Base-by-base conservation (phyloP, 2,888 invertebrate genomes). In the Watsonalla binaria region DNA sequence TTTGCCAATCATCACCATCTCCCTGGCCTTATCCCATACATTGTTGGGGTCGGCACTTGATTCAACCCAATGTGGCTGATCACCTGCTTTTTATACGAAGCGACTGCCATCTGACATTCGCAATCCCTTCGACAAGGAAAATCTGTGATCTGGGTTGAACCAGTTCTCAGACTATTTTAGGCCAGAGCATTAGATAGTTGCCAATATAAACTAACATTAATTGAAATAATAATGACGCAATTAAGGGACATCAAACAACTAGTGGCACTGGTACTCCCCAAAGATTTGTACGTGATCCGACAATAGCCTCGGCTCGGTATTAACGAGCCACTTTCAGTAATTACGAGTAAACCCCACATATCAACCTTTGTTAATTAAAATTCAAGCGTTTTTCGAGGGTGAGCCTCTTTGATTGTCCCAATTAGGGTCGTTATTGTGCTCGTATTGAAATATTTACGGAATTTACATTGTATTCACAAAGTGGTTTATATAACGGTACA, bases 221-320 rank as follows among this genome's bases (percentile, higher is more conserved):
- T 51, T 45, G 37, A 52, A 53, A 39, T 45, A 11, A 39, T 52
- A 45, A 33, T 13, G 13, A 50, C 53, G 55, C 53, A 58, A 58
- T 53, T 55, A 51, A 51, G 9, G 47, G 8, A 55, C 42, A 11
- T 42, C 11, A 2, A 42, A 11, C 11, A 42, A 42, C 42, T 0
- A 8, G 11, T 42, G 11, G 42, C 11, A 5, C 42, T 9, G 37
- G 5, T 42, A 11, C 9, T 42, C 11, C 42, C 42, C 11, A 8
- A 42, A 42, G 9, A 42, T 42, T 55, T 62, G 69, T 67, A 70
- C 80, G 78, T 81, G 79, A 59, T 57, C 63, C 60, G 68, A 80
- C 80, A 79, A 81, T 76, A 54, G 66, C 55, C 51, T 61, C 53
- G 53, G 42, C 42, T 42, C 54, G 58, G 53, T 54, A 51, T 61